A percentile compares a stretch with the other conserved stretches of the same genome.
These are phyloP conservation scores for Mesorhabditis spiculigera DNA, from an alignment of 2,888 invertebrate species.

Conservation along the genomic window DNA sequence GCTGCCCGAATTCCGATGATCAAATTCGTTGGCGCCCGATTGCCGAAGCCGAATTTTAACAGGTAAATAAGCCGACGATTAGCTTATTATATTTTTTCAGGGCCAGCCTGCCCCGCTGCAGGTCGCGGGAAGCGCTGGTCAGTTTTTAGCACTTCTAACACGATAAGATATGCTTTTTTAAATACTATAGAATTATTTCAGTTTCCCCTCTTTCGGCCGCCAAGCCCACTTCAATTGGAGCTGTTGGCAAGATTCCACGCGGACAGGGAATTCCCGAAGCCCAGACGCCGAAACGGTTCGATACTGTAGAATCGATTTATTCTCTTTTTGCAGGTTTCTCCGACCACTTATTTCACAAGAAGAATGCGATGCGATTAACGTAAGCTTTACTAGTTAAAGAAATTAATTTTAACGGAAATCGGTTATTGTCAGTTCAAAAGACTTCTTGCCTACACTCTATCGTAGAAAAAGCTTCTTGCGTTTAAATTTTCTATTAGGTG, in stretches of 20 bases:
- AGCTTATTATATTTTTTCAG: slow-evolving; percentile 16
- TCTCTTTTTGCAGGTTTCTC: slow-evolving; percentile 26
- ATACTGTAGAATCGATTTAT: not conserved
- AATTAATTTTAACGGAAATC: not conserved
- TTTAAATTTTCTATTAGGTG: no score
- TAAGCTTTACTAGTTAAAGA: slow-evolving; percentile 20
- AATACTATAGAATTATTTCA: not conserved
- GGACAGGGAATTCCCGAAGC: slow-evolving; percentile 37
- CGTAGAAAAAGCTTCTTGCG: no score
- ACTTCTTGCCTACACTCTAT: no score
- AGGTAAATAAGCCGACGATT: slow-evolving; percentile 12
- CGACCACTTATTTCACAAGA: slow-evolving; percentile 42
- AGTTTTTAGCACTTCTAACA: not conserved
- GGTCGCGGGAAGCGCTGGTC: slow-evolving; percentile 6
- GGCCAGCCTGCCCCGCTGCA: slow-evolving; percentile 21
- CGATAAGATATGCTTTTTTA: slow-evolving; percentile 12
- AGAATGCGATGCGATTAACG: slow-evolving; percentile 52
- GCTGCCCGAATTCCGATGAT: slow-evolving; percentile 49
- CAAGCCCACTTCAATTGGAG: slow-evolving; percentile 38
- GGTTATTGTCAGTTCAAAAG: not conserved
- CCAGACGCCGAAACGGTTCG: slow-evolving; percentile 30
- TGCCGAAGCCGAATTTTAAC: slow-evolving; percentile 48
- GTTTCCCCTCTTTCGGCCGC: slow-evolving; percentile 8
- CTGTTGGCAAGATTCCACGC: slow-evolving; percentile 42
- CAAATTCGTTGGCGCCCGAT: slow-evolving; percentile 54